Base-by-base conservation (phyloP, 2,888 invertebrate genomes). In the Cheilosia vulpina region DNA sequence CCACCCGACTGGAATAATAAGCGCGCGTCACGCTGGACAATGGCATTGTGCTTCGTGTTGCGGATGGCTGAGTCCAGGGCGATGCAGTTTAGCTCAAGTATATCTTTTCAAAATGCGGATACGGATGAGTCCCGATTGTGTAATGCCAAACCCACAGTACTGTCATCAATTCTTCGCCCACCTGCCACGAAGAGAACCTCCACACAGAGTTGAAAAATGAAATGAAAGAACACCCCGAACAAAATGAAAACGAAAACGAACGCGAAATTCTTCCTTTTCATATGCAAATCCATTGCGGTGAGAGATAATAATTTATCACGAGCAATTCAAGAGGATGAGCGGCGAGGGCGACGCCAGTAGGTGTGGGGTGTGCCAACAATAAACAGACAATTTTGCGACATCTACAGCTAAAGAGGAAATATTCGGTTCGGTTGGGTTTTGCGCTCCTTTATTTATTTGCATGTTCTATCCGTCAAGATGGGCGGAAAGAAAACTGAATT, bases 231-330 rank as follows among this genome's bases (percentile, higher is more conserved):
- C 15, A 24, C 31, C n/a, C 9, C 9, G 17, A 6, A 50, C 19
- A 27, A 19, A 34, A 53, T 24, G 31, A 4, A 24, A 24, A 24
- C 24, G 11, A 31, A n/a, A 45, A 55, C 19, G 34, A 52, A 57
- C 68, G 27, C 68, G 47, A 68, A 69, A 45, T 60, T 43, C 41
- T 63, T 43, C 58, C 69, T 47, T 78, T 78, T 78, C 78, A 71
- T 63, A 78, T 78, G 78, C 69, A 78, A 78, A 78, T 78, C 47
- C 45, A 55, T 62, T 68, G 47, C 31, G 63, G 31, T 27, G 63
- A 31, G 41, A 55, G 62, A 71, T 71, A 69, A 78, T 78, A 78
- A 78, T 78, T 78, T 71, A 78, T 78, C 69, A 78, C 50, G 69
- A 71, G 57, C 50, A 69, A 55, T 71, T 69, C 63, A 45, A 38